Base-by-base conservation (phyloP, 2,888 invertebrate species). In the Oscheius sp. region DNA sequence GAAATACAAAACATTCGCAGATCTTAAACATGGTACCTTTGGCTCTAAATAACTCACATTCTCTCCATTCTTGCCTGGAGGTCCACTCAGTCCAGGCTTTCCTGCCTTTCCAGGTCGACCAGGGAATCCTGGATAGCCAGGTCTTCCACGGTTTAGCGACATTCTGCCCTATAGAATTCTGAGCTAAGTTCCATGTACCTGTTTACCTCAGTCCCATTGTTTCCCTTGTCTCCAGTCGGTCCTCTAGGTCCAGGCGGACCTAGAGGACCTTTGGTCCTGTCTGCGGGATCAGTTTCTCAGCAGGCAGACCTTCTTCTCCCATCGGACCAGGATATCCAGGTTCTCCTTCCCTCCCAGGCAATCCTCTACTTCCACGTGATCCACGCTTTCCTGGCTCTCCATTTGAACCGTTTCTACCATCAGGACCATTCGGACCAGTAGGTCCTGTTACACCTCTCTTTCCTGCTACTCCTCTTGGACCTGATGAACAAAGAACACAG, bases 1-100 rank as follows among this genome's bases (percentile, higher is more conserved):
- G 4, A n/a, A 29, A 63, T n/a, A 63, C 63, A n/a, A n/a, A 63
- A 21, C 63, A 63, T 42, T 63, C 63, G 29, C 63, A 63, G 21
- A 47, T n/a, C 63, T 63, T 4, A 32, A 32, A 3, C n/a, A 21
- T 21, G 21, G 21, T 58, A 58, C 4, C 7, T 42, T 21, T 4
- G 4, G 29, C 13, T 7, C 29, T 7, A 29, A 2, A 4, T 53
- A 5, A 33, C 58, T 58, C 29, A 58, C 33, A 3, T 11, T 70
- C 35, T 21, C 60, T 32, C 13, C 51, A 51, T 48, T 29, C 9
- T 7, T 35, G 10, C 47, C 57, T 37, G 48, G 53, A 13, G 53
- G 33, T 57, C 55, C 70, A 32, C 10, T 29, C n/a, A 35, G 33
- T 33, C 70, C 70, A 37, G 55, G 29, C 9, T 35, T 13, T 10